phyloP scores from a whole-genome alignment of 2,797 vertebrate genomes.

The Poeciliopsis presidionis region DNA sequence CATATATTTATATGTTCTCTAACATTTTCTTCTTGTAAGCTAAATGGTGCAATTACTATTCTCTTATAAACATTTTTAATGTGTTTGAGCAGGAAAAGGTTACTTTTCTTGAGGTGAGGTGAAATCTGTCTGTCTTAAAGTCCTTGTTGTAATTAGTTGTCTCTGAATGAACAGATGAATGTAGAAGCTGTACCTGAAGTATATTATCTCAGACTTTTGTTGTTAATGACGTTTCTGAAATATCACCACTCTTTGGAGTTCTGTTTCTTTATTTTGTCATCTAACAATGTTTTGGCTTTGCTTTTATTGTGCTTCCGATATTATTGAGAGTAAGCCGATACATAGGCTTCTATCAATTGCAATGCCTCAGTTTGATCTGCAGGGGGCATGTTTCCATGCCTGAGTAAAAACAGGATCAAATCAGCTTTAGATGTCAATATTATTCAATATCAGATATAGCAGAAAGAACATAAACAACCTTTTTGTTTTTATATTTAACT shows the following conservation, averaged over 20 bases:
- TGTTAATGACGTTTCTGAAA: slow-evolving; percentile 62
- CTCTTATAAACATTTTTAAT: slow-evolving; percentile 10
- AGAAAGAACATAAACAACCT: neutral
- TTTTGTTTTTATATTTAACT: neutral
- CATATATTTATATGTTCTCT: slow-evolving; percentile 56
- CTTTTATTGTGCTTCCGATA: neutral
- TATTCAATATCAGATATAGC: neutral
- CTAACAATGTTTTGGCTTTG: neutral
- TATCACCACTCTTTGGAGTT: slow-evolving; percentile 15
- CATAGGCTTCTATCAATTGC: neutral
- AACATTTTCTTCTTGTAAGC: slow-evolving; percentile 54
- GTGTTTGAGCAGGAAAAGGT: neutral
- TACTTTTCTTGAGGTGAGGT: neutral
- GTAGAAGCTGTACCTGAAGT: slow-evolving; percentile 44
- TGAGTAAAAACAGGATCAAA: neutral
- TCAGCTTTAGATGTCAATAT: neutral
- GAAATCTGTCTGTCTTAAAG: slow-evolving; percentile 27
- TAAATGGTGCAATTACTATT: slow-evolving; percentile 31
- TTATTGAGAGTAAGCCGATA: neutral
- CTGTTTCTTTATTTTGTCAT: neutral
- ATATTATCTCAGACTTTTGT: slow-evolving; percentile 19
- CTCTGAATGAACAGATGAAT: slow-evolving; percentile 39
- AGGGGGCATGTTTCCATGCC: neutral
- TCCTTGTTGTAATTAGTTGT: neutral
- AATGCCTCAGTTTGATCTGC: neutral